Evolutionary conservation across 2,888 invertebrate species (phyloP), one percentile per base, ranked within the genome.

Genomic region (Tinea semifulvella): DNA sequence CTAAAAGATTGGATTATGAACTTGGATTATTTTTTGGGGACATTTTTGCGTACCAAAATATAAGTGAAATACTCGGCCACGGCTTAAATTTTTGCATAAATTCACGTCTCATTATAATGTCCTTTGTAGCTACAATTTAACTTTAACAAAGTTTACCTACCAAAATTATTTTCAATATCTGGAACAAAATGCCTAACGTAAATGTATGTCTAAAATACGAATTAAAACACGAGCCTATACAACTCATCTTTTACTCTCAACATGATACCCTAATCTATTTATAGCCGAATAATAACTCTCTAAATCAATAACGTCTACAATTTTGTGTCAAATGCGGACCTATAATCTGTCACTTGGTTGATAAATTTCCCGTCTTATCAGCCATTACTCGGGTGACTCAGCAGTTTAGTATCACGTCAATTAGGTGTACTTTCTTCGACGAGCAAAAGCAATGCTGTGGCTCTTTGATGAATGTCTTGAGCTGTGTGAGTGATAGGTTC

Each of bases 391-490:
- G 13, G 13, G 31, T 31, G 31, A 31, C n/a, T 31, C 31, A 31
- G 31, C 31, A n/a, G 7, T 13, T 13, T 31, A 14, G 7, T 14
- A 7, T 13, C 2, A 7, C 31, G 31, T 13, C 31, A 16, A 36
- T 36, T 56, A 73, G 14, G 56, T 60, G 47, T 71, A 75, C 35
- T 64, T 54, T 40, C 75, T 54, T 51, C 72, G 60, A 46, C 58
- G 70, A 14, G 75, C 79, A 57, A 79, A 77, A 1, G 74, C 75
- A 1, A 72, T 59, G 47, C 70, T 70, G 1, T 77, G 53, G 42
- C 68, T 68, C n/a, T 60, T 55, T 1, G 69, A 60, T 1, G 80
- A 76, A 53, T 79, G 76, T 28, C 58, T 61, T 0, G 79, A 77
- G 40, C 64, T 60, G 19, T 74, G 74, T 0, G 79, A 76, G 45